Conservation (phyloP, 2,113 vertebrate genomes). For the Coptodon bakossiorum region DNA sequence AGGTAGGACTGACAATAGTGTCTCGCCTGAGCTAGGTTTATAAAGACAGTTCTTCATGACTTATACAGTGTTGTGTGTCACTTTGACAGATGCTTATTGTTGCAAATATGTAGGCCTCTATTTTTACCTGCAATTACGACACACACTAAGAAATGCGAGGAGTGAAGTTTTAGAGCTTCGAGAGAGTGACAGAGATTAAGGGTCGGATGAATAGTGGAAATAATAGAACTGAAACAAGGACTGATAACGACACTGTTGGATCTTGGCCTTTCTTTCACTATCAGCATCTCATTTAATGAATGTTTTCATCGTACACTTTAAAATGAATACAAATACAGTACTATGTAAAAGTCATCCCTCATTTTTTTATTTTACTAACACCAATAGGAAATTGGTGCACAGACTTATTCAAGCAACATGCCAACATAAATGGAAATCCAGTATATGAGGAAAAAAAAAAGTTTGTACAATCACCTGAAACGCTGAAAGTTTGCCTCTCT, state of each 20-base stretch:
- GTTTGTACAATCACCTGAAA: not conserved
- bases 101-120: not conserved
- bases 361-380: not conserved
- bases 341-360: not conserved
- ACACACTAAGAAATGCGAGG: not conserved
- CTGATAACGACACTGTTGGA: not conserved
- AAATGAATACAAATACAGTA: not conserved
- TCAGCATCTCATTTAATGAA: not conserved
- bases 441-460: not conserved
- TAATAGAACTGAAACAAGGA: not conserved
- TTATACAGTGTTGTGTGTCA: not conserved
- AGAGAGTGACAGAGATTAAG: not conserved
- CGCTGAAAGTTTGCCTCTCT: not conserved
- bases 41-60: not conserved
- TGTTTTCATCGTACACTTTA: not conserved
- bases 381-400: not conserved
- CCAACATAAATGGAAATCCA: not conserved
- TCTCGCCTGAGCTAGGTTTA: not conserved
- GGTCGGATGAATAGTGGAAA: not conserved
- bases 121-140: not conserved
- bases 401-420: not conserved
- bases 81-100: not conserved
- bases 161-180: not conserved
- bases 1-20: not conserved
- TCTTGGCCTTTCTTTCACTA: not conserved